Percentiles rank a stretch among this genome's conserved stretches.
Evolutionary conservation across 1,140 invertebrate genomes (phyloP).

Genomic region (Phortica variegata): DNA sequence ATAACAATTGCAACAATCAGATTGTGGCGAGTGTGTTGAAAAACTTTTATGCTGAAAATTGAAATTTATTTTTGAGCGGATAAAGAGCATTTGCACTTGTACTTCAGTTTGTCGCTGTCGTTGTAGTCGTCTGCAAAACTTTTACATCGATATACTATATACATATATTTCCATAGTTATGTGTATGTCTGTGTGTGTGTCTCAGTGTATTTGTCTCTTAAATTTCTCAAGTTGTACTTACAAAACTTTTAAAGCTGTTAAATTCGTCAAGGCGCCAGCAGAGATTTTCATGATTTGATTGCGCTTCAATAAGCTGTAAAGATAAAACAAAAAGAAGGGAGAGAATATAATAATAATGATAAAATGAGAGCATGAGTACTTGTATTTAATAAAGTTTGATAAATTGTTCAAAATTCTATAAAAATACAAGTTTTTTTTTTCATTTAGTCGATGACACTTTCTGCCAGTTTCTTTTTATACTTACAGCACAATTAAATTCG

Average conservation of each 20-base stretch:
- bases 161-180: not conserved
- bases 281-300: slow-evolving; percentile 69
- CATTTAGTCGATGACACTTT: no score
- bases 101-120: slow-evolving; percentile 24
- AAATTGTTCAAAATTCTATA: not conserved
- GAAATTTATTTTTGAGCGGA: slow-evolving; percentile 46
- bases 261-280: slow-evolving; percentile 65
- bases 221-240: slow-evolving; percentile 61
- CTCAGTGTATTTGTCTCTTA: slow-evolving; percentile 13
- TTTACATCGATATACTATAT: not conserved
- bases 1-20: no score
- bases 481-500: slow-evolving; percentile 68
- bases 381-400: slow-evolving; percentile 11
- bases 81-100: slow-evolving; percentile 50
- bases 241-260: slow-evolving; percentile 68
- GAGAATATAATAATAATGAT: slow-evolving; percentile 4
- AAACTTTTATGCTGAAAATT: slow-evolving; percentile 38
- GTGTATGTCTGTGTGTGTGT: not conserved
- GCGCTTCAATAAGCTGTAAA: slow-evolving; percentile 66
- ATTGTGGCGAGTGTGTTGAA: slow-evolving; percentile 1
- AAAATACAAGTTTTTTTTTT: not conserved
- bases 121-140: not conserved
- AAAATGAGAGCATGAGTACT: no score
- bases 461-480: no score
- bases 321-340: slow-evolving; percentile 16